Base-by-base conservation (phyloP, 2,888 invertebrate genomes). In the Glaucopsyche alexis region DNA sequence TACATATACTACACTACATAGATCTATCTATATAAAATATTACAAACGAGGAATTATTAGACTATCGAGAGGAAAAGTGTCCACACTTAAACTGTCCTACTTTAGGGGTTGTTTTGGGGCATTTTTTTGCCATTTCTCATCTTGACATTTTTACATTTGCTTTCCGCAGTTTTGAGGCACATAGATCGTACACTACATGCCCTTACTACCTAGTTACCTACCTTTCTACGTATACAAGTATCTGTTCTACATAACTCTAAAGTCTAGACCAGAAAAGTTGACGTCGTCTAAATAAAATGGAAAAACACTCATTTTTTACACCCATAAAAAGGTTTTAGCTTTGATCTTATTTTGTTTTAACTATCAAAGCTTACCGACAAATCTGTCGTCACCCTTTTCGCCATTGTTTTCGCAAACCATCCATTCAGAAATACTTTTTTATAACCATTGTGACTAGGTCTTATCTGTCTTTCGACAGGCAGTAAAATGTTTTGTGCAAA, bases 331-430 rank as follows among this genome's bases (percentile, higher is more conserved):
- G 38, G 13, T 14, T 60, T 60, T 38, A 6, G 29, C 60, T 60
- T 60, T 60, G 60, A 60, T 60, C 60, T 60, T 13, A 29, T 29
- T 50, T 50, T 29, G 60, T 67, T 67, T 16, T 60, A 7, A 42
- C 11, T 19, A 67, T 42, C 45, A 67, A 60, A 60, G 29, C 13
- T 13, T 13, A 29, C 60, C 60, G 60, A 60, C 29, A 7, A 55
- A 19, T 60, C 19, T 60, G 13, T 60, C 38, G 60, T 29, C 60
- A 60, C 60, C 60, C 60, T 60, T 60, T 60, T 60, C 16, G 60
- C 60, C 60, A 60, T 60, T 60, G 60, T 60, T 60, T 60, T 60
- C 13, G 60, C 60, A 38, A 60, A 60, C 16, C 7, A 9, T 14
- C 29, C 29, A 60, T 60, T 60, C 60, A 60, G 1, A 60, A 60